Base-by-base conservation (phyloP, 2,888 invertebrate species). In the Chamaedrilus cognettii region DNA sequence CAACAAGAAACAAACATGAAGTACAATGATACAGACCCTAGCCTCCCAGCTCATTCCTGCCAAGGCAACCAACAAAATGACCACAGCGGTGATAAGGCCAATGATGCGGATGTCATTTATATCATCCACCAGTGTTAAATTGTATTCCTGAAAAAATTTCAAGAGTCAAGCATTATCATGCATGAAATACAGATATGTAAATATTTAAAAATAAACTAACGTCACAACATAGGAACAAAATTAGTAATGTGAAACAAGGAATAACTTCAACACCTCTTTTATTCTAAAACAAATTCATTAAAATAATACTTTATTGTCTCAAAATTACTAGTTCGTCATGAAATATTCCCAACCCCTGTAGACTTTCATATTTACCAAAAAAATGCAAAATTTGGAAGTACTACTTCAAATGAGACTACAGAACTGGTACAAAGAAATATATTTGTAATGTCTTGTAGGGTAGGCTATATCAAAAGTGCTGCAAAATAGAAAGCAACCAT, bases 31-130 rank as follows among this genome's bases (percentile, higher is more conserved):
- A 50, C 70, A 50, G 67, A 95, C 96, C 86, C 95, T 95, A 5
- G 93, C 91, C 84, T 96, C 97, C 93, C 96, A 97, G 80, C 94
- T 95, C 91, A 96, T 95, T 49, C 97, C 97, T 30, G 96, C 88
- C 5, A 95, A 91, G 76, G 95, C 95, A 62, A 97, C 91, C 49
- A 91, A 81, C 70, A 94, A 89, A 87, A 97, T 90, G 0, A 94
- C 84, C 0, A 93, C 72, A 50, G 94, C 86, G 0, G 95, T 74
- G 50, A 74, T 62, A 11, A 68, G 28, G 0, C 96, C 96, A 49
- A 96, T 88, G 60, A 96, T 89, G 73, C 96, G 88, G 3, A 91
- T 90, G 79, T 95, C 95, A 77, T 93, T 90, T 1, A 88, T 82
- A 0, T 86, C 89, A 81, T 94, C 94, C 19, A 93, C 84, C 73